Evolutionary conservation across 92 coral and sea anemone genomes (phyloP).

Genomic region (Zoanthus sociatus): DNA sequence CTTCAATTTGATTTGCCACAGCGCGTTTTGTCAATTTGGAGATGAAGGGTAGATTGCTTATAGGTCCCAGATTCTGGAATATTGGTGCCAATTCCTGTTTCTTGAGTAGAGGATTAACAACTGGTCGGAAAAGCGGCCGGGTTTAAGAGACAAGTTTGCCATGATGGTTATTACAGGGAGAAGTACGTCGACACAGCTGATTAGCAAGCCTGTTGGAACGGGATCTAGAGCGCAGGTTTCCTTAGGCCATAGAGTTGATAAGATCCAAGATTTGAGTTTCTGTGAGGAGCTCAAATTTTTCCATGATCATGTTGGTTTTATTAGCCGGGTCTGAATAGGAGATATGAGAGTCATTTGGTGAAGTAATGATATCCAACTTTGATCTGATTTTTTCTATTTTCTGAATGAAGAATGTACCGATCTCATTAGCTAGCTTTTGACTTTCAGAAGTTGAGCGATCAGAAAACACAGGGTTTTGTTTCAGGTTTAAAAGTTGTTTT

Average conservation of each 20-base stretch:
- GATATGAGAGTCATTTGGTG: slow-evolving; percentile 9
- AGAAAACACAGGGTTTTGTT: slow-evolving; percentile 1
- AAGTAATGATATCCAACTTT: slow-evolving; percentile 11
- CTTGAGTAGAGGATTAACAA: neutral
- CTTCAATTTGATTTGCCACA: slow-evolving; percentile 26
- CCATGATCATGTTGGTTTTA: neutral
- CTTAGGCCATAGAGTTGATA: slow-evolving; percentile 23
- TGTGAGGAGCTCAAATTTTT: slow-evolving; percentile 30
- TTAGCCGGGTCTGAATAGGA: neutral
- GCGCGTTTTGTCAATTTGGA: neutral
- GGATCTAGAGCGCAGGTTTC: neutral
- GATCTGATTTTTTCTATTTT: neutral
- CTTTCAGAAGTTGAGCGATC: neutral
- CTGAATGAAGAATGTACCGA: too few species aligned
- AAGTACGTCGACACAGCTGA: neutral
- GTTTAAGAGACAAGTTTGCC: neutral
- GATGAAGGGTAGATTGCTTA: neutral
- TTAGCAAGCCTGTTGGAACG: neutral
- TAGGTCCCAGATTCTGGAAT: neutral
- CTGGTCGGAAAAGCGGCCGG: neutral
- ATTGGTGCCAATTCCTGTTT: slow-evolving; percentile 15
- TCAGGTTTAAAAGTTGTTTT: slow-evolving; percentile 33
- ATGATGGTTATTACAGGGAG: neutral
- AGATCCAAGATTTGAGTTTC: slow-evolving; percentile 38
- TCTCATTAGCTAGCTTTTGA: neutral